Conservation (phyloP, 1,140 invertebrate species). For the Drosophila tsacasi region DNA sequence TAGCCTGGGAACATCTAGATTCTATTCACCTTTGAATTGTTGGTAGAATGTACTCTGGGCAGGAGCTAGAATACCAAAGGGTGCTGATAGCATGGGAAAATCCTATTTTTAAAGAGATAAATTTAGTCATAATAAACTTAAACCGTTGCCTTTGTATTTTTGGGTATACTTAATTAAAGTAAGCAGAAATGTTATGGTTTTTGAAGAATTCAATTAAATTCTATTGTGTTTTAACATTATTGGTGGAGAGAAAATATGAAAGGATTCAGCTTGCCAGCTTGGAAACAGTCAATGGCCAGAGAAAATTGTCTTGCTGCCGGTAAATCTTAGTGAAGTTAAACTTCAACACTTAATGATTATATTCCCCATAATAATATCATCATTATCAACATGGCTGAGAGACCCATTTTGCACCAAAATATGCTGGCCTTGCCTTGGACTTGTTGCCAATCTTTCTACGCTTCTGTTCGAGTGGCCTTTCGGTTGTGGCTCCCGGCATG, state of each 20-base stretch:
- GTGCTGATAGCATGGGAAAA: background rate
- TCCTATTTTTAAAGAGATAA: background rate
- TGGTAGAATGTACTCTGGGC: background rate
- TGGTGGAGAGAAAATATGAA: background rate
- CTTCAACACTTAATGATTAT: background rate
- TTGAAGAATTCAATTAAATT: background rate
- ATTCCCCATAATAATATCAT: background rate
- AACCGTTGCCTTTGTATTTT: background rate
- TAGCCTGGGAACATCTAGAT: slow-evolving; percentile 23
- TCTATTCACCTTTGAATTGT: slow-evolving; percentile 19
- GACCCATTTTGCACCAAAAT: background rate
- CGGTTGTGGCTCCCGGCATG: slow-evolving; percentile 2
- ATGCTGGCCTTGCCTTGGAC: background rate
- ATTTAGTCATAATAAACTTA: background rate
- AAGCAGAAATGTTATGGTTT: no score
- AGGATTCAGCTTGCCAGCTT: background rate
- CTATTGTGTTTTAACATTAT: background rate
- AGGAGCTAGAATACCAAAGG: background rate
- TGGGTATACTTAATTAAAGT: background rate
- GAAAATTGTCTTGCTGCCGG: no score
- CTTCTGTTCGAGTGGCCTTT: slow-evolving; percentile 6
- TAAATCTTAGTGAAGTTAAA: background rate
- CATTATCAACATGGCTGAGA: no score
- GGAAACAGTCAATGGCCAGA: no score
- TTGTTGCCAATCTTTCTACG: background rate